A percentile compares a stretch with the other conserved stretches of the same genome.
These are phyloP conservation scores for Cyprinodon tularosa DNA, from an alignment of 2,113 vertebrate species.

Conservation along the genomic window DNA sequence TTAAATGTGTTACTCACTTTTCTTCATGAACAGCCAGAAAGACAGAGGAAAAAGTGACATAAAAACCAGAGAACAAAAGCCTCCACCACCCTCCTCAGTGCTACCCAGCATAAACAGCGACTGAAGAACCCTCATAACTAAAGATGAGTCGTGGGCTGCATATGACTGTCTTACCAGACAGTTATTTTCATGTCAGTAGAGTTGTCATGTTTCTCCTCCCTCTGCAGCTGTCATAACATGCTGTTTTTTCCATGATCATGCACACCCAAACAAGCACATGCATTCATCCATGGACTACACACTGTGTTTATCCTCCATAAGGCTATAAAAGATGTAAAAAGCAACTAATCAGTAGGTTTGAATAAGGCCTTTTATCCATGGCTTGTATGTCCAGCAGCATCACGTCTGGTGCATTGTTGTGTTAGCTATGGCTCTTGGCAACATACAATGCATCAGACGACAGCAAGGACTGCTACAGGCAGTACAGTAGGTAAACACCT, in stretches of 20 bases:
- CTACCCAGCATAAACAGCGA: neutral
- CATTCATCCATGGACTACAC: constrained; percentile 20
- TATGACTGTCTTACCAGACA: constrained; percentile 3
- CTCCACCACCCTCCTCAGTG: constrained; percentile 21
- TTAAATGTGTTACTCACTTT: constrained; percentile 49
- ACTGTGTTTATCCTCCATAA: constrained; percentile 24
- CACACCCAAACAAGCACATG: constrained; percentile 17
- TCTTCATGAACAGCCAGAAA: constrained; percentile 52
- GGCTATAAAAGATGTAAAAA: constrained; percentile 31
- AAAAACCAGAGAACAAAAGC: constrained; percentile 42
- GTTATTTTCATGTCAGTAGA: neutral
- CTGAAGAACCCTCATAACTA: constrained; percentile 21
- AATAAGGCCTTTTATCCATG: constrained; percentile 24
- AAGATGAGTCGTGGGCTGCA: neutral
- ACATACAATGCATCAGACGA: constrained; percentile 33
- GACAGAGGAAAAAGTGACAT: constrained; percentile 48
- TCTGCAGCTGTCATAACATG: constrained; percentile 22
- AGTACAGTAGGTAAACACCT: constrained; percentile 28
- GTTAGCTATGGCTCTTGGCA: constrained; percentile 11
- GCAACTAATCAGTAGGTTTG: constrained; percentile 17
- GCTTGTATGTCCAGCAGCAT: constrained; percentile 19
- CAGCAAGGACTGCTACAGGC: constrained; percentile 2
- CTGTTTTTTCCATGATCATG: neutral
- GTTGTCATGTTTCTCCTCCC: constrained; percentile 16
- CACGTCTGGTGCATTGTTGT: neutral